phyloP scores from a whole-genome alignment of 2,797 vertebrate species.

The Ptychadena robeensis region DNA sequence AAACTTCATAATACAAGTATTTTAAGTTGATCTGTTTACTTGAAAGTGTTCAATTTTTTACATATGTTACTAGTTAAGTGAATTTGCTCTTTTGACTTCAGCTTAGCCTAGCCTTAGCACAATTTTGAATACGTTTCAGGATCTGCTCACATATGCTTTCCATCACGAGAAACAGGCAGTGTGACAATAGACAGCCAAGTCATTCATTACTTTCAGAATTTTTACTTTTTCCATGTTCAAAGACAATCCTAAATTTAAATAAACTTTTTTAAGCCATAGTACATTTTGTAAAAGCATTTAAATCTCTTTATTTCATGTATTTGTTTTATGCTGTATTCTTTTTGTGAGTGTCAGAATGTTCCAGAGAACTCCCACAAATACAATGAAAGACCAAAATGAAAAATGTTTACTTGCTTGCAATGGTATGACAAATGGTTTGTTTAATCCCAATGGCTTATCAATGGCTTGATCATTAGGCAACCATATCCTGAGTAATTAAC shows the following conservation, averaged over 20 bases:
- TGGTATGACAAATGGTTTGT: conserved; percentile 13
- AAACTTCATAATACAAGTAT: not conserved
- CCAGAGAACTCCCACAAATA: conserved; percentile 1
- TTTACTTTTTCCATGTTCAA: conserved; percentile 35
- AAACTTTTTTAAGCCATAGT: conserved; percentile 13
- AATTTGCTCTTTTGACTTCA: conserved; percentile 12
- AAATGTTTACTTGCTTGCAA: not conserved
- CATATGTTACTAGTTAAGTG: conserved; percentile 41
- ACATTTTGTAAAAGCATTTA: conserved; percentile 29
- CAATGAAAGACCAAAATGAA: conserved; percentile 1
- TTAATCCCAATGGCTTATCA: conserved; percentile 24
- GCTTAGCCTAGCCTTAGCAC: conserved; percentile 5
- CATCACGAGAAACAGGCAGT: conserved; percentile 37
- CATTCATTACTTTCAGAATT: conserved; percentile 13
- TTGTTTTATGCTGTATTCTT: conserved; percentile 19
- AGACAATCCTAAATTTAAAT: conserved; percentile 21
- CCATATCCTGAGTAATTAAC: not conserved
- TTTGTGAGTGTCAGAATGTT: not conserved
- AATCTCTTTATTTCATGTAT: conserved; percentile 14
- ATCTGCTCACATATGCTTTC: conserved; percentile 47
- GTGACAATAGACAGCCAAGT: conserved; percentile 33
- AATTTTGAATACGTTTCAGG: conserved; percentile 14
- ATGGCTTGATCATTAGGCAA: conserved; percentile 30
- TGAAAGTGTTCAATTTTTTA: conserved; percentile 11
- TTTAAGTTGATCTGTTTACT: not conserved